phyloP scores from a whole-genome alignment of 2,113 vertebrate genomes.

The Bos indicus region DNA sequence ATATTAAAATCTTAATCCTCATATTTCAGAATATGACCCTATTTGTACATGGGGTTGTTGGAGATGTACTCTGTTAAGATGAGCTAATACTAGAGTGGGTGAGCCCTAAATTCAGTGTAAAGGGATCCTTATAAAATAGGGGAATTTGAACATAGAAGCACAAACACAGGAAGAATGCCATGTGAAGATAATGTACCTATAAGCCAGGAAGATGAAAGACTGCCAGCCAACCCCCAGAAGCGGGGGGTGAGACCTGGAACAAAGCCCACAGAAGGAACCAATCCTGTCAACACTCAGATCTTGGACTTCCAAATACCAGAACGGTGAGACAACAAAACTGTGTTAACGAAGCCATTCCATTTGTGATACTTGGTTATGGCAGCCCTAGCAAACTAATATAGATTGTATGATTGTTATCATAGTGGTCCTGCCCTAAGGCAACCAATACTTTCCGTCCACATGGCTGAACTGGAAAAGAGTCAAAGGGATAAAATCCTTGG shows the following conservation, averaged over 20 bases:
- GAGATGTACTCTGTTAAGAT: not conserved
- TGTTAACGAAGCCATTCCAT: not conserved
- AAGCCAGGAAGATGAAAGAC: not conserved
- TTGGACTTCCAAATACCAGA: constrained; percentile 1
- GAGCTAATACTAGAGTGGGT: not conserved
- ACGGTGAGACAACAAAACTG: not conserved
- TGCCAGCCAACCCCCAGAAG: not conserved
- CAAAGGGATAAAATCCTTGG: constrained; percentile 1
- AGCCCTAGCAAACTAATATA: not conserved
- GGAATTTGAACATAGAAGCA: not conserved
- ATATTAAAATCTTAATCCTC: not conserved
- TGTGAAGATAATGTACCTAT: not conserved
- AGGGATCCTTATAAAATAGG: not conserved
- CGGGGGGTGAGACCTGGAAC: not conserved
- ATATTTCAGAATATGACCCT: not conserved
- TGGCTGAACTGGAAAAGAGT: not conserved
- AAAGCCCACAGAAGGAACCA: not conserved
- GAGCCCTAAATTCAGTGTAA: not conserved
- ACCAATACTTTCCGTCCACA: not conserved
- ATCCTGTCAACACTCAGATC: not conserved
- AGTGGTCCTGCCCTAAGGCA: not conserved
- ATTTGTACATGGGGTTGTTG: not conserved
- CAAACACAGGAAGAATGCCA: not conserved
- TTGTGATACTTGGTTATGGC: not conserved
- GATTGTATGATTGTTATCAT: not conserved